phyloP scores from a whole-genome alignment of 2,797 vertebrate species.

The Parambassis ranga region DNA sequence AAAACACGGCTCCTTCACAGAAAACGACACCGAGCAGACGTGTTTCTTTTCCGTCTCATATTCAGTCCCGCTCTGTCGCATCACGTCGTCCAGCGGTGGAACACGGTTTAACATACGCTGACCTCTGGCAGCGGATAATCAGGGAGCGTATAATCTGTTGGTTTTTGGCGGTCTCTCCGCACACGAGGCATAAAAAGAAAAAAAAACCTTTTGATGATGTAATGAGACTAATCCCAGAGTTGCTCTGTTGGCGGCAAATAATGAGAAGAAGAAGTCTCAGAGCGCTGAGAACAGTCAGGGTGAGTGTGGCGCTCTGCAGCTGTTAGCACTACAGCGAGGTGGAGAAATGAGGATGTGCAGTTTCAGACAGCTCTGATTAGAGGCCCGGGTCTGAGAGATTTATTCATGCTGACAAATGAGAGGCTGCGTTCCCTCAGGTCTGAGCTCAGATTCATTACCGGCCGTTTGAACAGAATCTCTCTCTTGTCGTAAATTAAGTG shows the following conservation, averaged over 20 bases:
- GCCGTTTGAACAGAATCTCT: neutral
- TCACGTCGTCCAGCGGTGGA: neutral
- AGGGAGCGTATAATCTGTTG: slow-evolving; percentile 58
- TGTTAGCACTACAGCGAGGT: slow-evolving; percentile 3
- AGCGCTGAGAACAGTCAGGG: slow-evolving; percentile 20
- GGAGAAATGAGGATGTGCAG: slow-evolving; percentile 13
- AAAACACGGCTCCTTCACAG: neutral
- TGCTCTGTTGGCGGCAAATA: slow-evolving; percentile 35
- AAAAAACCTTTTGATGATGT: slow-evolving; percentile 44
- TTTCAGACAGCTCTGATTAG: slow-evolving; percentile 37
- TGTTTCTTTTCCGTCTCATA: neutral
- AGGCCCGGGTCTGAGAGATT: slow-evolving; percentile 31
- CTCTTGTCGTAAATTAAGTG: neutral
- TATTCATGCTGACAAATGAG: slow-evolving; percentile 35
- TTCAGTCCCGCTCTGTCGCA: neutral
- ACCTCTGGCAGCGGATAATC: slow-evolving; percentile 40
- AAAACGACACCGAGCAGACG: neutral
- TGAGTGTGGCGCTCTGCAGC: slow-evolving; percentile 24
- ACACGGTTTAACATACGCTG: slow-evolving; percentile 18
- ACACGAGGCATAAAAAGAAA: slow-evolving; percentile 2
- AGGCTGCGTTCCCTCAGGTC: neutral
- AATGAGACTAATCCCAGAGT: slow-evolving; percentile 51
- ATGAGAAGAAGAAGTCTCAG: slow-evolving; percentile 29
- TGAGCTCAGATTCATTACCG: neutral
- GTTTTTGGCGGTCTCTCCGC: slow-evolving; percentile 39